Evolutionary conservation across 2,888 invertebrate genomes (phyloP).

Genomic region (Apodemia mormo): DNA sequence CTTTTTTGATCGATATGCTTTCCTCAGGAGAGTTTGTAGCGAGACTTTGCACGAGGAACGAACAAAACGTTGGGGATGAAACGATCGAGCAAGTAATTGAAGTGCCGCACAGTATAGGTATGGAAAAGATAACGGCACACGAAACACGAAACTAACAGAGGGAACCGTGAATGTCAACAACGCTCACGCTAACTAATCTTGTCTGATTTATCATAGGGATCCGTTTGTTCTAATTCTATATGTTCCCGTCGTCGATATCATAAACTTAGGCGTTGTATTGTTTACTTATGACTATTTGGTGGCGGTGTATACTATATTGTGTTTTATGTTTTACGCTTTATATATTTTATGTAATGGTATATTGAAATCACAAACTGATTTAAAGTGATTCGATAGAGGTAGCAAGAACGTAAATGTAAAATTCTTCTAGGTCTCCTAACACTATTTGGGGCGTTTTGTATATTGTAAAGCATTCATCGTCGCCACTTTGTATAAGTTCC

Average conservation of each 20-base stretch:
- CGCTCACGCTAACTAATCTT: constrained; percentile 39
- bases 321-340: constrained; percentile 6
- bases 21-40: constrained; percentile 69
- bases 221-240: constrained; percentile 43
- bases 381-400: constrained; percentile 3
- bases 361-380: not conserved
- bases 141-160: constrained; percentile 41
- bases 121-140: constrained; percentile 38
- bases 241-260: constrained; percentile 38
- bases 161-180: constrained; percentile 21
- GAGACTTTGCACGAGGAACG: constrained; percentile 56
- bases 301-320: constrained; percentile 22
- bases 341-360: constrained; percentile 10
- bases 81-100: constrained; percentile 41
- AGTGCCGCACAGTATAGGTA: constrained; percentile 50
- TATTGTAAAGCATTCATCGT: too few relatives aligned
- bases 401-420: constrained; percentile 13
- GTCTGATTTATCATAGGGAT: constrained; percentile 39
- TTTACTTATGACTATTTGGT: constrained; percentile 33
- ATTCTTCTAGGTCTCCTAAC: not conserved
- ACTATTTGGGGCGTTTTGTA: not conserved
- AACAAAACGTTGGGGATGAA: constrained; percentile 37
- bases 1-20: constrained; percentile 47
- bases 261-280: constrained; percentile 41
- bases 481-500: too few relatives aligned